Evolutionary conservation across 2,113 vertebrate genomes (phyloP).

Genomic region (Rhea americana): DNA sequence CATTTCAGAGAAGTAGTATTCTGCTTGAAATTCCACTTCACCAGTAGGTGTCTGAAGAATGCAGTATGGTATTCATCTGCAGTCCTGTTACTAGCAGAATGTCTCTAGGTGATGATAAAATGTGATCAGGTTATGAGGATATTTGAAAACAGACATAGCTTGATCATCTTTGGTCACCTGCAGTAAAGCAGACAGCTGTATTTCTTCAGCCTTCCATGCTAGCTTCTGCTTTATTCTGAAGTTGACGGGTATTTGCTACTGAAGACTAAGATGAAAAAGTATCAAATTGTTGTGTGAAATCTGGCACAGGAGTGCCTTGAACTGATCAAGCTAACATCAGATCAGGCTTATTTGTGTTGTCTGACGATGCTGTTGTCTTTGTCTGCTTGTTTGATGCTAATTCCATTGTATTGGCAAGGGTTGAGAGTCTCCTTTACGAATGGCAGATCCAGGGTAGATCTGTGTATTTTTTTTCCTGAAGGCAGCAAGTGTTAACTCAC

Average conservation of each 20-base stretch:
- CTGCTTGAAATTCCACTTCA: neutral
- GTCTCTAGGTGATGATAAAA: accelerated
- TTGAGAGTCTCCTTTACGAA: neutral
- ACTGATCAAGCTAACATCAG: neutral
- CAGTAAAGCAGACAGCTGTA: accelerated
- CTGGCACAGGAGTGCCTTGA: neutral
- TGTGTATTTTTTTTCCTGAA: too few species aligned
- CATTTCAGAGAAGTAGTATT: neutral
- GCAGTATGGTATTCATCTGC: neutral
- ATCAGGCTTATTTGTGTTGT: neutral
- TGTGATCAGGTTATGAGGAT: accelerated
- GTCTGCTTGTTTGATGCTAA: neutral
- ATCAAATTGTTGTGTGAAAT: neutral
- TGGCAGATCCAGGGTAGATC: too few species aligned
- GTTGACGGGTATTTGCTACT: neutral
- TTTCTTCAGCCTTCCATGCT: neutral
- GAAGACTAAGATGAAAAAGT: neutral
- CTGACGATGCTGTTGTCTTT: neutral
- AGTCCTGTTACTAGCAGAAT: accelerated
- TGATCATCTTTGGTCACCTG: accelerated
- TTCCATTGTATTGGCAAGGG: neutral
- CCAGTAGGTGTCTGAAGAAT: neutral
- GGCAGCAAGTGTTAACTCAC: too few species aligned
- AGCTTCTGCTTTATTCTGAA: neutral
- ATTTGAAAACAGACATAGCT: accelerated